Conservation (phyloP, 2,888 invertebrate genomes). For the Acanthopleura granulata region DNA sequence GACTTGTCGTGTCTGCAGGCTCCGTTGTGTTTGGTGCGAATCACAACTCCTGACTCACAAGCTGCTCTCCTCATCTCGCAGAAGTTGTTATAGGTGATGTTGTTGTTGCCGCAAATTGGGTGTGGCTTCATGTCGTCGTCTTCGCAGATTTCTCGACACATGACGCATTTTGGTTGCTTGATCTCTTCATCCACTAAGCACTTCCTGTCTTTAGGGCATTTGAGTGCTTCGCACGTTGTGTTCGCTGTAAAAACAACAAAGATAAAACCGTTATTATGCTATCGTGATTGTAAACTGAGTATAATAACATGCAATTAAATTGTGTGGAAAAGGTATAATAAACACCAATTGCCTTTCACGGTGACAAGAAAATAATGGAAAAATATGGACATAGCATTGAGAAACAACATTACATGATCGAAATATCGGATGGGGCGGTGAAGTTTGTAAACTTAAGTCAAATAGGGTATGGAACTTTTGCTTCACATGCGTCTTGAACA, state of each 20-base stretch:
- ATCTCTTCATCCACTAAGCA: slow-evolving; percentile 78
- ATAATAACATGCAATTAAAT: no score
- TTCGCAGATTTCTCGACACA: slow-evolving; percentile 71
- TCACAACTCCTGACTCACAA: slow-evolving; percentile 80
- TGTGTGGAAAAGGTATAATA: no score
- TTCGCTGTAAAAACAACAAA: slow-evolving; percentile 72
- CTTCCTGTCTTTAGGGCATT: slow-evolving; percentile 78
- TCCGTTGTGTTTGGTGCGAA: slow-evolving; percentile 79
- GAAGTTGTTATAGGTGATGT: slow-evolving; percentile 82
- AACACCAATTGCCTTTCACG: no score
- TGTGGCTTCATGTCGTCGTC: slow-evolving; percentile 28
- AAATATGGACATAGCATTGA: no score
- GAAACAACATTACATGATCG: no score
- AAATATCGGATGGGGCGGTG: no score
- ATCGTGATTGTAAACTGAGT: no score
- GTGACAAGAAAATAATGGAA: no score
- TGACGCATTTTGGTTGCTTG: slow-evolving; percentile 80
- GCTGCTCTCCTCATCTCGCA: slow-evolving; percentile 84
- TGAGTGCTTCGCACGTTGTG: slow-evolving; percentile 78
- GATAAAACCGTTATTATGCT: slow-evolving; percentile 6
- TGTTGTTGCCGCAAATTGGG: slow-evolving; percentile 80
- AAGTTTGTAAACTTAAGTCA: no score
- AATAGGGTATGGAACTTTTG: no score
- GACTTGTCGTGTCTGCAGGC: slow-evolving; percentile 43
- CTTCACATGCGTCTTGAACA: no score